Percentiles rank a stretch among this genome's conserved stretches.
Conservation (phyloP, 2,888 invertebrate genomes). For the Philereme vetulata region DNA sequence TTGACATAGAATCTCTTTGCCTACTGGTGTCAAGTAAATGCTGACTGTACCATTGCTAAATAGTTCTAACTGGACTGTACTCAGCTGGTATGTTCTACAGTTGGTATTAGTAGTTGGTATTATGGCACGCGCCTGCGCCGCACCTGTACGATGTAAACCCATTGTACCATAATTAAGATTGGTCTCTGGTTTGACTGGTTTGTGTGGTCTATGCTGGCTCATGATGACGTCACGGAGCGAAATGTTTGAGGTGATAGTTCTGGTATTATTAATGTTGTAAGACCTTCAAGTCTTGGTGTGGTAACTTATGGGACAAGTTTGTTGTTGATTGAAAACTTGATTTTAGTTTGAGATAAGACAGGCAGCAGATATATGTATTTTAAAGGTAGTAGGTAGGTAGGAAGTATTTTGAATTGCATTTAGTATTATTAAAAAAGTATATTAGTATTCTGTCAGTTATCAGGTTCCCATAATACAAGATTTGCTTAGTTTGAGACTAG, state of each 20-base stretch:
- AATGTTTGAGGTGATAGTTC: slow-evolving; percentile 29
- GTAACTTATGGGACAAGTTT: slow-evolving; percentile 18
- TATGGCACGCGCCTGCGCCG: slow-evolving; percentile 33
- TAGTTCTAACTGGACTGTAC: slow-evolving; percentile 17
- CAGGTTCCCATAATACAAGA: no score
- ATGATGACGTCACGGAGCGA: slow-evolving; percentile 28
- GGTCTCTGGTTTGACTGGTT: slow-evolving; percentile 16
- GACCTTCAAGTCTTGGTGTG: slow-evolving; percentile 28
- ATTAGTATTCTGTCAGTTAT: no score
- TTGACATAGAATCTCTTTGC: no score
- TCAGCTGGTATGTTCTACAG: slow-evolving; percentile 14
- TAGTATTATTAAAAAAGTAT: no score
- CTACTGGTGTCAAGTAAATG: not conserved
- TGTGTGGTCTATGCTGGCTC: slow-evolving; percentile 22
- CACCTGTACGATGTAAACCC: slow-evolving; percentile 32
- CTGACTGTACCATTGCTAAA: slow-evolving; percentile 18
- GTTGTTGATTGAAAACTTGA: not conserved
- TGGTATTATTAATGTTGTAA: not conserved
- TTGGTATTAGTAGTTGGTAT: not conserved
- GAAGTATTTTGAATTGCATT: no score
- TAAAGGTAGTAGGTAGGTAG: no score
- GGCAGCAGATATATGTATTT: no score
- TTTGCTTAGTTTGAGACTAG: no score
- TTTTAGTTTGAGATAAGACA: no score
- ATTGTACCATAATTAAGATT: slow-evolving; percentile 25